These are phyloP conservation scores for Tupaia chinensis DNA, from an alignment of 2,113 vertebrate genomes.

Conservation along the genomic window DNA sequence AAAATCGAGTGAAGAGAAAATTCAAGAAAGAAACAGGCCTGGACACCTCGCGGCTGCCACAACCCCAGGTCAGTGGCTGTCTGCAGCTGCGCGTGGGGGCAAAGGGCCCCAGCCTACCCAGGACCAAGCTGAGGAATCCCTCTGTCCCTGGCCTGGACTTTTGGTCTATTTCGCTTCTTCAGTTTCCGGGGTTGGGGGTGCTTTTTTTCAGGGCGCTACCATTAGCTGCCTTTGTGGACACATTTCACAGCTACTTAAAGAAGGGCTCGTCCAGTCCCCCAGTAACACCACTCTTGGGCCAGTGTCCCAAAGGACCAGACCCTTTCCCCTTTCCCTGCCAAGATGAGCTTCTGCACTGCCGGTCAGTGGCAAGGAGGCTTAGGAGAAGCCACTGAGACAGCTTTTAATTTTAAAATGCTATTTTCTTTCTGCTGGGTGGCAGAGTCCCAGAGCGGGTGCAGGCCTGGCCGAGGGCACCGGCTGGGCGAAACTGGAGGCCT, in stretches of 20 bases:
- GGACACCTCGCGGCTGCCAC: fast-evolving
- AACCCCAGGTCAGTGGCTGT: fast-evolving
- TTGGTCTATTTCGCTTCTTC: not conserved
- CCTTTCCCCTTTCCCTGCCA: too few relatives aligned
- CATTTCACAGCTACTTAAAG: not conserved
- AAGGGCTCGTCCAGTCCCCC: not conserved
- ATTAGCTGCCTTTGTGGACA: not conserved
- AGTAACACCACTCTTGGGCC: not conserved
- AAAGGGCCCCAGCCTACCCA: too few relatives aligned
- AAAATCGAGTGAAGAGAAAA: not conserved
- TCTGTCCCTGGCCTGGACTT: not conserved
- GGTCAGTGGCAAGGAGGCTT: not conserved
- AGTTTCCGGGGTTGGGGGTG: fast-evolving
- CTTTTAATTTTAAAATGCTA: not conserved
- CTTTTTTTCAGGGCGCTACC: not conserved
- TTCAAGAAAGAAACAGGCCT: too few relatives aligned
- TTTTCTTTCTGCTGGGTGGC: not conserved
- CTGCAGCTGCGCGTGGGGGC: fast-evolving
- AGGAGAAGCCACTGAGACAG: not conserved
- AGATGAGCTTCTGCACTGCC: fast-evolving
- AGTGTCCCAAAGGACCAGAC: not conserved
- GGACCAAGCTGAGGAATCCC: not conserved
- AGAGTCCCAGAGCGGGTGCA: too few relatives aligned
- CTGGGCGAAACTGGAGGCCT: fast-evolving
- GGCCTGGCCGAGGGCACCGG: fast-evolving